Percentiles rank a stretch among this genome's conserved stretches.
These are phyloP conservation scores for Hemithea aestivaria DNA, from an alignment of 2,888 invertebrate species.

Conservation along the genomic window DNA sequence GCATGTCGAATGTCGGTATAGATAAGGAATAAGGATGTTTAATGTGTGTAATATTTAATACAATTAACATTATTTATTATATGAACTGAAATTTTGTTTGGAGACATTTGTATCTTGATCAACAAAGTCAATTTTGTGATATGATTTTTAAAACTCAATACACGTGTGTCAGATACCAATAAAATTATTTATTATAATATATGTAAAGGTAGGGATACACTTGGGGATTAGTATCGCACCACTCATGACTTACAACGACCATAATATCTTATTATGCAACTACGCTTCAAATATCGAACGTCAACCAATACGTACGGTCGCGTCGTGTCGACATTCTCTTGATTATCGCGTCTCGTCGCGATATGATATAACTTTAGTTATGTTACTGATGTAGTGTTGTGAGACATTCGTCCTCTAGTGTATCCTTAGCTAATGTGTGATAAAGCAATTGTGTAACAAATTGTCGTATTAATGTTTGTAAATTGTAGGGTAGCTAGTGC, in stretches of 20 bases:
- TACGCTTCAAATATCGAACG: too few species aligned
- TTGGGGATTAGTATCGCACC: too few species aligned
- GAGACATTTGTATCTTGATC: conserved; percentile 4
- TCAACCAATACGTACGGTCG: too few species aligned
- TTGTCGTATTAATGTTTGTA: conserved; percentile 10
- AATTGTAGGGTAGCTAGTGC: conserved; percentile 16
- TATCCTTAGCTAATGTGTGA: conserved; percentile 4
- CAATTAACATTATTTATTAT: conserved; percentile 6
- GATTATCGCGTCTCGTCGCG: too few species aligned
- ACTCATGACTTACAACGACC: too few species aligned
- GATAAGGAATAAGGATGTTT: conserved; percentile 38
- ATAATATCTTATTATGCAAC: too few species aligned
- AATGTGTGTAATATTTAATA: conserved; percentile 35
- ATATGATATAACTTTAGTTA: too few species aligned
- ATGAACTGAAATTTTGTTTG: conserved; percentile 3
- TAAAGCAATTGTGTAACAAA: conserved; percentile 10
- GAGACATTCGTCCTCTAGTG: too few species aligned
- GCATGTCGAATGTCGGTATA: conserved; percentile 50
- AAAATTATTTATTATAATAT: conserved; percentile 2
- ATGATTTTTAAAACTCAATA: conserved; percentile 6
- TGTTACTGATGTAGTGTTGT: too few species aligned
- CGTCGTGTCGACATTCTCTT: too few species aligned
- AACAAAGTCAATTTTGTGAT: conserved; percentile 18
- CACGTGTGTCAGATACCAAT: conserved; percentile 7
- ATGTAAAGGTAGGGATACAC: too few species aligned